phyloP scores from a whole-genome alignment of 2,888 invertebrate species.

The Drosophila cyrtoloma region DNA sequence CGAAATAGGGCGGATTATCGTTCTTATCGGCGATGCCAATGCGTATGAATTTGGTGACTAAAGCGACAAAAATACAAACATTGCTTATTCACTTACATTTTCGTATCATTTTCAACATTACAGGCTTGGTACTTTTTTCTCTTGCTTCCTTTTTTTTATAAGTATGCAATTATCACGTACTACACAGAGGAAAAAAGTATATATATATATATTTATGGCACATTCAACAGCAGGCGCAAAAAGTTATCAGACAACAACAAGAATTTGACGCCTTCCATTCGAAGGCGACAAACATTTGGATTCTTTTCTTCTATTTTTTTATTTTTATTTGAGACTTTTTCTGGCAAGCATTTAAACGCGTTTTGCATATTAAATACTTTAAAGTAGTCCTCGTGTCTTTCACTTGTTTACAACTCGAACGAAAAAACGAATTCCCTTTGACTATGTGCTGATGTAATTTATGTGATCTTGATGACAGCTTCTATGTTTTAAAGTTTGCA shows the following conservation, averaged over 20 bases:
- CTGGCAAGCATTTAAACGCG: conserved; percentile 39
- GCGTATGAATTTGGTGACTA: conserved; percentile 99
- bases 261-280: conserved; percentile 55
- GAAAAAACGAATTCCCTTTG: neutral
- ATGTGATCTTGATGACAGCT: conserved; percentile 60
- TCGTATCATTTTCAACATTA: conserved; percentile 28
- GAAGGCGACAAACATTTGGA: conserved; percentile 51
- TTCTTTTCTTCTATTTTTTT: conserved; percentile 11
- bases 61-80: conserved; percentile 5
- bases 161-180: conserved; percentile 78
- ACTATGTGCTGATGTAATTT: conserved; percentile 66
- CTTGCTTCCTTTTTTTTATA: neutral
- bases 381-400: conserved; percentile 21
- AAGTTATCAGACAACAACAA: conserved; percentile 62
- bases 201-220: conserved; percentile 10
- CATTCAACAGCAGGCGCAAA: conserved; percentile 49
- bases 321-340: conserved; percentile 1
- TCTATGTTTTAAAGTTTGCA: conserved; percentile 24
- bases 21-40: conserved; percentile 99
- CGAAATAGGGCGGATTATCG: conserved; percentile 99
- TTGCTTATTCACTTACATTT: conserved; percentile 39
- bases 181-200: conserved; percentile 9
- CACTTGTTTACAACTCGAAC: conserved; percentile 33
- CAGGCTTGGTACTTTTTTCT: conserved; percentile 19
- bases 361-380: conserved; percentile 65